These are phyloP conservation scores for Pongo abelii DNA, from an alignment of 2,113 vertebrate species.

Conservation along the genomic window DNA sequence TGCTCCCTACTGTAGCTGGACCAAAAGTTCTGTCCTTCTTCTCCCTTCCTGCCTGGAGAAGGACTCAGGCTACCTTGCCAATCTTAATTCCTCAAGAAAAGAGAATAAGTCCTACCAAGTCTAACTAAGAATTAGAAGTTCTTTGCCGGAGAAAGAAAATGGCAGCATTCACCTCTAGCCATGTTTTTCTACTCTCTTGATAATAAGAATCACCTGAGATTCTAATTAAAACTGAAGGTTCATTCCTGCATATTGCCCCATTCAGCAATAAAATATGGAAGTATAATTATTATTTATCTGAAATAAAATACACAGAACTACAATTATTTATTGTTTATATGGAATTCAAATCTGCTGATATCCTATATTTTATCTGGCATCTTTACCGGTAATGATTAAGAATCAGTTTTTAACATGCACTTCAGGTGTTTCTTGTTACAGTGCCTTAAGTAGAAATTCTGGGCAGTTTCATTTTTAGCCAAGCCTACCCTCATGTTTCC, in stretches of 20 bases:
- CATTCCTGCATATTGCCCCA: neutral
- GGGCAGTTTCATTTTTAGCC: neutral
- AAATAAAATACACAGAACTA: neutral
- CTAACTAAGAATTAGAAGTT: no score
- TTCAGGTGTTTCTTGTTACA: conserved; percentile 9
- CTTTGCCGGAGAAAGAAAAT: neutral
- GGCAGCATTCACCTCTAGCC: neutral
- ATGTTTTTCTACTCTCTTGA: neutral
- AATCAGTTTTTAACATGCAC: neutral
- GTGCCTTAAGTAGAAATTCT: neutral
- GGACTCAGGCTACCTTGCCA: neutral
- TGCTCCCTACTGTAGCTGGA: neutral
- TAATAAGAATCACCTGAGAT: neutral
- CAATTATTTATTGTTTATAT: neutral
- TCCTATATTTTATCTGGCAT: neutral
- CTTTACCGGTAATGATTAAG: neutral
- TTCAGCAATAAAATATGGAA: neutral
- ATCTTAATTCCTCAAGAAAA: neutral
- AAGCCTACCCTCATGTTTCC: neutral
- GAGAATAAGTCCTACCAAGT: neutral
- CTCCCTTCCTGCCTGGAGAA: neutral
- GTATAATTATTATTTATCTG: neutral
- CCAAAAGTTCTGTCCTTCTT: neutral
- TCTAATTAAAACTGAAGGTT: neutral
- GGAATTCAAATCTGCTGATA: neutral